Evolutionary conservation across 1,140 invertebrate species (phyloP).

Genomic region (Sipha flava): DNA sequence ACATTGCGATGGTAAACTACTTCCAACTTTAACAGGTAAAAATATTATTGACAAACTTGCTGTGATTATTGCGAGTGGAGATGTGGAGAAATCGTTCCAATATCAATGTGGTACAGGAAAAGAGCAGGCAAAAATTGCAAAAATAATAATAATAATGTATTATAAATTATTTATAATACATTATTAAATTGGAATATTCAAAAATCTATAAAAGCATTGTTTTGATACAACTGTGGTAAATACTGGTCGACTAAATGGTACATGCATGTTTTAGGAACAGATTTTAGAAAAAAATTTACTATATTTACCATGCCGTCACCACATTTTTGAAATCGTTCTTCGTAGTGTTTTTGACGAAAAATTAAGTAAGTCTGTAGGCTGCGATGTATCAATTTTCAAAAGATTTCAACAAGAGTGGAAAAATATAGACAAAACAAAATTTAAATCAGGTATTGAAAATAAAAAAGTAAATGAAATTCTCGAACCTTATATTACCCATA

Average conservation of each 20-base stretch:
- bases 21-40: constrained; percentile 29
- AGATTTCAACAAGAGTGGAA: not conserved
- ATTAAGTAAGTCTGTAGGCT: not conserved
- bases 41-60: not conserved
- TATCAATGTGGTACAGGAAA: not conserved
- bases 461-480: not conserved
- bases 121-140: too few relatives aligned
- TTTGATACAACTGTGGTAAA: not conserved
- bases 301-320: not conserved
- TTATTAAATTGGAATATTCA: not conserved
- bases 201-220: not conserved
- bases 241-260: not conserved
- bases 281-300: too few relatives aligned
- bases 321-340: too few relatives aligned
- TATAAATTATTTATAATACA: too few relatives aligned
- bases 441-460: not conserved
- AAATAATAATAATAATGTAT: too few relatives aligned
- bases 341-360: too few relatives aligned
- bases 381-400: not conserved
- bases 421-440: not conserved
- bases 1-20: constrained; percentile 38
- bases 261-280: not conserved
- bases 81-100: not conserved
- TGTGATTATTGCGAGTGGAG: constrained; percentile 1
- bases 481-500: not conserved